Evolutionary conservation across 1,140 invertebrate species (phyloP), one percentile per base, ranked within the genome.

Genomic region (Sinella curviseta): DNA sequence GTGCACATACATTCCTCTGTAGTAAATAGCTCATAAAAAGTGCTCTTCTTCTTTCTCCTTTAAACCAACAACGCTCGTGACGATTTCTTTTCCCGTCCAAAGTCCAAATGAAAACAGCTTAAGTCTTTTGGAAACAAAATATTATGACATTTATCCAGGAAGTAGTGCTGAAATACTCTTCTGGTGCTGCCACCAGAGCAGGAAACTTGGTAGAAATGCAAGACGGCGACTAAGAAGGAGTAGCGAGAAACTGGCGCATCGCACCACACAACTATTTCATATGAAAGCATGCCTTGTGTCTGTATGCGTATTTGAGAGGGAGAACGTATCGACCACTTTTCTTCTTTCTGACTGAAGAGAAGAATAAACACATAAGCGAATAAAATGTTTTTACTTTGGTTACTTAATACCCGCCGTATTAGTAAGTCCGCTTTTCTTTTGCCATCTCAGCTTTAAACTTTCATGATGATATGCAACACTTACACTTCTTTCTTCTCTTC

Each of bases 401-500:
- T 70, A 70, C 31, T 70, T 33, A 70, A 70, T 70, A 33, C 65
- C 30, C 31, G 31, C 1, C 12, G 65, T 70, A 33, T 31, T 30
- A 70, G 14, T 26, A 26, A 65, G 31, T 3, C 31, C 24, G 65
- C 14, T n/a, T 70, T 70, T 33, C 31, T 70, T 70, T 70, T 33
- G 65, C 65, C 65, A 70, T 70, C 31, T 70, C 65, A 70, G 65
- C 65, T 70, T 70, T 70, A 70, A 70, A 70, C 28, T 70, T 70
- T 70, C 26, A 30, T 70, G 57, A 65, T 65, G 65, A 70, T 14
- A 70, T 70, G 65, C 65, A 24, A 65, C 16, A 26, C 57, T 48
- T 26, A 14, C 14, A 65, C 57, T 65, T 65, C 24, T 4, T 65
- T 16, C 24, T 12, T 8, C 57, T 65, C 3, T 26, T 48, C 20